phyloP scores from a whole-genome alignment of 1,140 invertebrate genomes.

The Hormaphis cornu region DNA sequence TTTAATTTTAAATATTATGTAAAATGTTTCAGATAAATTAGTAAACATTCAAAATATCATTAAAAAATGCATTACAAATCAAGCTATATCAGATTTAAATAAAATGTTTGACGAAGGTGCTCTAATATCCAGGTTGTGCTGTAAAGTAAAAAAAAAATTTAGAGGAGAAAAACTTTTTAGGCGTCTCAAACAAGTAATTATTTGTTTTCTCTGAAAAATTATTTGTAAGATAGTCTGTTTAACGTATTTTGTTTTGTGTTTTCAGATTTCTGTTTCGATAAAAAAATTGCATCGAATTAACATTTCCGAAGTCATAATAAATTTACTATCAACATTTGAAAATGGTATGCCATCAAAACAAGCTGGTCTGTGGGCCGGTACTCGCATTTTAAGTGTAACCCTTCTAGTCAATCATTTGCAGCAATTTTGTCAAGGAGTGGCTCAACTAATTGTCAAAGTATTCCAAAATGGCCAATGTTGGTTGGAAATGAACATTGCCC shows the following conservation, averaged over 20 bases:
- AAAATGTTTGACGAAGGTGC: slow-evolving; percentile 19
- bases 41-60: not conserved
- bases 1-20: not conserved
- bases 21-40: not conserved
- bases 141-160: slow-evolving; percentile 23
- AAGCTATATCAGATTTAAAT: not conserved
- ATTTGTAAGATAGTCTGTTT: not conserved
- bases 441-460: slow-evolving; percentile 2
- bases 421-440: not conserved
- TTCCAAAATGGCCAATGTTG: slow-evolving; percentile 11
- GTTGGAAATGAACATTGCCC: slow-evolving; percentile 19
- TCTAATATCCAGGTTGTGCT: slow-evolving; percentile 3
- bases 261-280: not conserved
- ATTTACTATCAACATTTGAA: not conserved
- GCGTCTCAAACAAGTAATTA: slow-evolving; percentile 20
- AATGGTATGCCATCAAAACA: slow-evolving; percentile 1
- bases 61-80: not conserved
- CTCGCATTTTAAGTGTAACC: not conserved
- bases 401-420: not conserved
- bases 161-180: slow-evolving; percentile 19
- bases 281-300: slow-evolving; percentile 11
- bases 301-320: not conserved
- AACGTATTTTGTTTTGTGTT: not conserved
- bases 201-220: not conserved
- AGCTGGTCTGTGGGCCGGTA: not conserved